Percentiles rank a stretch among this genome's conserved stretches.
Conservation (phyloP, 2,888 invertebrate genomes). For the Leuctra nigra region DNA sequence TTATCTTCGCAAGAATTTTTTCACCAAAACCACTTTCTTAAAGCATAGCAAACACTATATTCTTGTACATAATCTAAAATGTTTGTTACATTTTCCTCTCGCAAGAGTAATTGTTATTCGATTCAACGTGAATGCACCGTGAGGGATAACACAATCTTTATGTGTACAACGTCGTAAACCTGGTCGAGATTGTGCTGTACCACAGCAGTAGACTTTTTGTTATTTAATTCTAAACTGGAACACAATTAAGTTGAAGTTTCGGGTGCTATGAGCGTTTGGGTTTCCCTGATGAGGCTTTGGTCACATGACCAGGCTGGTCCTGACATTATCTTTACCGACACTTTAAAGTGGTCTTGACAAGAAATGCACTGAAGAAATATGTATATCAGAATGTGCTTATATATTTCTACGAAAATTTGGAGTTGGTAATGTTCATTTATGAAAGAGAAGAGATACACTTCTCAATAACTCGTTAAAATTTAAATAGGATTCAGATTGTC, state of each 20-base stretch:
- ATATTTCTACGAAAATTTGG: too few relatives aligned
- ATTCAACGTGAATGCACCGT: neutral
- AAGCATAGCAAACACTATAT: neutral
- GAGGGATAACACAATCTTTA: neutral
- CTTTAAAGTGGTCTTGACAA: too few relatives aligned
- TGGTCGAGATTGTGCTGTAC: neutral
- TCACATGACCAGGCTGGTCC: neutral
- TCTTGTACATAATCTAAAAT: neutral
- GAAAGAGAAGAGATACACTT: too few relatives aligned
- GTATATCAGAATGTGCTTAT: too few relatives aligned
- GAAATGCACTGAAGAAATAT: too few relatives aligned
- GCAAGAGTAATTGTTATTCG: neutral
- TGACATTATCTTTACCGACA: too few relatives aligned
- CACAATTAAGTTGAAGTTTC: neutral
- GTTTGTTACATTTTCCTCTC: neutral
- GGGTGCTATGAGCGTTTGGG: neutral
- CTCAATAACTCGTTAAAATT: too few relatives aligned
- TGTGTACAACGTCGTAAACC: too few relatives aligned
- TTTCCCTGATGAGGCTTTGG: neutral
- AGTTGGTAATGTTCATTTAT: too few relatives aligned
- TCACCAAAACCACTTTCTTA: neutral
- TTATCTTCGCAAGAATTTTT: neutral
- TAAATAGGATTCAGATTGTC: too few relatives aligned
- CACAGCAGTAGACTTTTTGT: neutral
- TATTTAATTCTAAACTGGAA: conserved; percentile 2